phyloP scores from a whole-genome alignment of 1,140 invertebrate species.

The Eueides isabella region DNA sequence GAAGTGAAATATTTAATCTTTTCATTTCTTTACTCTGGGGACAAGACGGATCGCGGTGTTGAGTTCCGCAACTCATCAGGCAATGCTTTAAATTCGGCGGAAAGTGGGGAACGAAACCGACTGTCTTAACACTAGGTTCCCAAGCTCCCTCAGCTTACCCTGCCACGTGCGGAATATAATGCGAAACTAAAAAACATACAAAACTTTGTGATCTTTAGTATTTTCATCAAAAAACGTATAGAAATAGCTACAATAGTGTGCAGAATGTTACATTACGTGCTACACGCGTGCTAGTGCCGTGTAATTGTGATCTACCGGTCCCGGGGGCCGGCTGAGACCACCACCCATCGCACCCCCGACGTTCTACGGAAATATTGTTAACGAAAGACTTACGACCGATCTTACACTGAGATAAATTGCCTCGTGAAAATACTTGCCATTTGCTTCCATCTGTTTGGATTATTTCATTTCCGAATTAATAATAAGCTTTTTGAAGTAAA shows the following conservation, averaged over 20 bases:
- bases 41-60: too few species aligned
- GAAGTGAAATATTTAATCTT: too few species aligned
- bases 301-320: constrained; percentile 70
- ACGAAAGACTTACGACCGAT: constrained; percentile 57
- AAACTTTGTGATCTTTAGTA: too few species aligned
- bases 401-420: constrained; percentile 54
- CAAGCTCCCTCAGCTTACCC: too few species aligned
- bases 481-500: background rate
- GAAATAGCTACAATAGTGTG: constrained; percentile 15
- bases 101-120: too few species aligned
- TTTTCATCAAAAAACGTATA: background rate
- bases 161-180: too few species aligned
- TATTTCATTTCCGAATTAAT: background rate
- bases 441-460: constrained; percentile 39
- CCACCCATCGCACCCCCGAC: constrained; percentile 48
- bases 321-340: constrained; percentile 43
- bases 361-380: constrained; percentile 56
- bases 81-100: too few species aligned
- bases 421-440: constrained; percentile 39
- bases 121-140: too few species aligned
- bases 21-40: too few species aligned
- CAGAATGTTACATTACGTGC: constrained; percentile 54
- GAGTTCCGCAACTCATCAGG: too few species aligned
- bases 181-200: too few species aligned
- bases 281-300: constrained; percentile 49